phyloP scores from a whole-genome alignment of 2,797 vertebrate species.

The Sibirionetta formosa region DNA sequence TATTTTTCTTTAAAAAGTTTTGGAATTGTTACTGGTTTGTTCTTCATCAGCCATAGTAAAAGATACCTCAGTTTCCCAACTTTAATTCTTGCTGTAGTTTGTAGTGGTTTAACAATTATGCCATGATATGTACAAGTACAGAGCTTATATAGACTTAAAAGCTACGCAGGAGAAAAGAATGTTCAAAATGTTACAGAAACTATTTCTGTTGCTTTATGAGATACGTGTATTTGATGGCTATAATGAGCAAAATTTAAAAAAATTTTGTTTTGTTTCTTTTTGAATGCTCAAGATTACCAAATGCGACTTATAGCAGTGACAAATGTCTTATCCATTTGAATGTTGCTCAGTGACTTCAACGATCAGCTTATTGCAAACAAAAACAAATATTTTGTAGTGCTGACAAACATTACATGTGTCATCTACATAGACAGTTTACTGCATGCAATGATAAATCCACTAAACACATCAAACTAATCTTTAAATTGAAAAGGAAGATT shows the following conservation, averaged over 20 bases:
- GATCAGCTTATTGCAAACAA: neutral
- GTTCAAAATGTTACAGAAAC: neutral
- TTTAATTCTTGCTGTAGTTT: neutral
- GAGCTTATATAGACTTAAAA: neutral
- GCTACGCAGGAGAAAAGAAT: neutral
- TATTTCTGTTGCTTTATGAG: neutral
- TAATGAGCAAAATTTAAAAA: neutral
- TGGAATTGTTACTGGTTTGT: neutral
- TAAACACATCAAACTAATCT: neutral
- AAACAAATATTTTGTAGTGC: neutral
- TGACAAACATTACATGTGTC: neutral
- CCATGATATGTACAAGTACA: neutral
- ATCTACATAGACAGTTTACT: neutral
- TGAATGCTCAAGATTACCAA: neutral
- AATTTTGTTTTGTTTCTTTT: neutral
- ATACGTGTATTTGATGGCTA: neutral
- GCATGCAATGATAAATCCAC: neutral
- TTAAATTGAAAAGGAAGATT: neutral
- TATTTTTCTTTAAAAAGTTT: neutral
- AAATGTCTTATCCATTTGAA: neutral
- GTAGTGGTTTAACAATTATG: neutral
- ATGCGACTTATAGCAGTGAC: neutral
- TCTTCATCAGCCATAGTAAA: neutral
- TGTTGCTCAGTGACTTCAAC: neutral
- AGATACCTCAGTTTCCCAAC: neutral